A percentile compares a stretch with the other conserved stretches of the same genome.
phyloP scores from a whole-genome alignment of 2,113 vertebrate species.

The Conger conger region DNA sequence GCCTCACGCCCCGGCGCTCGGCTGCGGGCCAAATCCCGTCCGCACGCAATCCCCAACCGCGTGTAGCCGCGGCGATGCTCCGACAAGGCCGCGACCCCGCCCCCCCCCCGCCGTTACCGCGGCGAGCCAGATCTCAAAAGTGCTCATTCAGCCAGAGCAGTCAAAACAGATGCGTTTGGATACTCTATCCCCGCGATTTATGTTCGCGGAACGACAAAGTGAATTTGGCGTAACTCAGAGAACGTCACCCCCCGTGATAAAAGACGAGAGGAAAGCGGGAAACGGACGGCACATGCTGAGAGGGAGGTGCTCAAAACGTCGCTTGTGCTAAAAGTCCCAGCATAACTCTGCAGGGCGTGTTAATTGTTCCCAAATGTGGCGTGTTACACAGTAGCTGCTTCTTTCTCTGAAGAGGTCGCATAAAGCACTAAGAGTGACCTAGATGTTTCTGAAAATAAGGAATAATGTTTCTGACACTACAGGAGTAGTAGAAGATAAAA shows the following conservation, averaged over 20 bases:
- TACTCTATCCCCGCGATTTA: neutral
- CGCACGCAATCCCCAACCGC: too few species aligned
- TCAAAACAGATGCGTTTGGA: too few species aligned
- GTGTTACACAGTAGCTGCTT: neutral
- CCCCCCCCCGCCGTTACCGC: too few species aligned
- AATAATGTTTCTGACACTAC: too few species aligned
- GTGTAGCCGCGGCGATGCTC: neutral
- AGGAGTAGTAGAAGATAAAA: too few species aligned
- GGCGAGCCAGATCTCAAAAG: too few species aligned
- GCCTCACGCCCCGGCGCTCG: neutral
- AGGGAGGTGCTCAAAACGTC: neutral
- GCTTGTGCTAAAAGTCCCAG: neutral
- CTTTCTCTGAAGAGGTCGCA: neutral
- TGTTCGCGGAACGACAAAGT: neutral
- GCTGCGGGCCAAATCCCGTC: neutral
- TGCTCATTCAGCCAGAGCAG: too few species aligned
- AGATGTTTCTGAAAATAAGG: neutral
- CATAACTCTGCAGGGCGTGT: neutral
- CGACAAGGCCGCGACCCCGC: neutral
- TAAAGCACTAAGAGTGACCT: neutral
- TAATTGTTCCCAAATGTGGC: slow-evolving; percentile 1
- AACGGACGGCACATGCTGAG: neutral
- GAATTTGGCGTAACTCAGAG: neutral
- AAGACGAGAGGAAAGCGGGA: neutral
- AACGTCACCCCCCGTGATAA: neutral